Conservation (phyloP, 2,888 invertebrate genomes). For the Chironomus tentans region DNA sequence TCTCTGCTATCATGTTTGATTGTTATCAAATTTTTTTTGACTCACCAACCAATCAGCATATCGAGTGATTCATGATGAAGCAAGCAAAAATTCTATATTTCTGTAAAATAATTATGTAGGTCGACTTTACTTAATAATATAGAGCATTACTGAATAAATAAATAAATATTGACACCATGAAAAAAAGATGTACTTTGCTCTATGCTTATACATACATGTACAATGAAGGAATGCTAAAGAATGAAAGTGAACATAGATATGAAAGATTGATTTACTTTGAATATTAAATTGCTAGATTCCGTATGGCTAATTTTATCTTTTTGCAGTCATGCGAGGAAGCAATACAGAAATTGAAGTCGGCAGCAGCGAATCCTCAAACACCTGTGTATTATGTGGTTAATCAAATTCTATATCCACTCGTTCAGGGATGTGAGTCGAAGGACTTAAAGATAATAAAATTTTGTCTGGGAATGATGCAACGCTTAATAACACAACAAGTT, state of each 20-base stretch:
- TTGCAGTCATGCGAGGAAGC: slow-evolving; percentile 92
- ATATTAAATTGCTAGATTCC: not conserved
- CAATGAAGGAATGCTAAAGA: too few relatives aligned
- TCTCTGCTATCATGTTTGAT: not conserved
- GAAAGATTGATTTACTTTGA: not conserved
- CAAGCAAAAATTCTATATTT: not conserved
- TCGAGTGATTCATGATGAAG: not conserved
- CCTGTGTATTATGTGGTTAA: slow-evolving; percentile 83
- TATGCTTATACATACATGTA: too few relatives aligned
- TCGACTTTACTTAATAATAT: too few relatives aligned
- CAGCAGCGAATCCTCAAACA: slow-evolving; percentile 63
- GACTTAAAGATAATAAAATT: slow-evolving; percentile 92
- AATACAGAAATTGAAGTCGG: slow-evolving; percentile 75
- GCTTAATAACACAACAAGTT: slow-evolving; percentile 81
- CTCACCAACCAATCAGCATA: not conserved
- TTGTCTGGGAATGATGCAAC: slow-evolving; percentile 87
- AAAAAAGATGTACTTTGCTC: too few relatives aligned
- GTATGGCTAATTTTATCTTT: not conserved
- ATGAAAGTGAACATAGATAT: not conserved
- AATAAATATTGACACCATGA: too few relatives aligned
- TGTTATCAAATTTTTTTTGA: not conserved
- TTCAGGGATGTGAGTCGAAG: slow-evolving; percentile 96
- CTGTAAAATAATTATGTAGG: not conserved
- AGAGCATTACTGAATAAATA: too few relatives aligned
- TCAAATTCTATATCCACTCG: slow-evolving; percentile 91